These are phyloP conservation scores for Choloepus hoffmanni DNA, from an alignment of 2,113 vertebrate genomes.

Conservation along the genomic window DNA sequence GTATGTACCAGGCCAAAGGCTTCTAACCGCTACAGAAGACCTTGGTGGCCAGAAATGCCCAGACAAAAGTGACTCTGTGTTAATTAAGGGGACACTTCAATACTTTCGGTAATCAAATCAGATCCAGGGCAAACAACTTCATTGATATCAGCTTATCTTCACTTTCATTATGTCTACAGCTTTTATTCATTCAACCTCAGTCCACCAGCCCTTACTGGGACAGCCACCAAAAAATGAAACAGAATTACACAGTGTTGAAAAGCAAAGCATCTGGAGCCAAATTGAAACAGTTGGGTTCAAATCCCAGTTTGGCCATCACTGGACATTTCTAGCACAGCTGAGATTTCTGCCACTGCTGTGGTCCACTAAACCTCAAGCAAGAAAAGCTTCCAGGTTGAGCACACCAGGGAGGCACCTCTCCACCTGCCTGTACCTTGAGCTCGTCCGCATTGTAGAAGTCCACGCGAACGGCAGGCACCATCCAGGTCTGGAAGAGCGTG, in stretches of 20 bases:
- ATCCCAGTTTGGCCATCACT: not conserved
- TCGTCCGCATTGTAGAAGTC: slow-evolving; percentile 99
- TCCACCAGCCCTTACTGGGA: not conserved
- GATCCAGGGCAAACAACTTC: not conserved
- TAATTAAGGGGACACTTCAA: not conserved
- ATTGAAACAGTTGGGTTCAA: not conserved
- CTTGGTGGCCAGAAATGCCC: not conserved
- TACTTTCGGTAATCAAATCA: not conserved
- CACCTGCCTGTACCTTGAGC: slow-evolving; percentile 91
- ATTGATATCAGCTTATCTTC: fast-evolving
- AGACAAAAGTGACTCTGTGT: not conserved
- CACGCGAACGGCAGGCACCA: slow-evolving; percentile 97
- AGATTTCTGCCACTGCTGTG: not conserved
- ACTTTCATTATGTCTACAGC: too few species aligned
- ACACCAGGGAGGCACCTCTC: fast-evolving
- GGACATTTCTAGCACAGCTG: not conserved
- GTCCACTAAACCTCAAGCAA: not conserved
- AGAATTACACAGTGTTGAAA: not conserved
- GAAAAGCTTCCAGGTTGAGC: not conserved
- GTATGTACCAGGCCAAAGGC: not conserved
- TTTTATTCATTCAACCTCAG: not conserved
- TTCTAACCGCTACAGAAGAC: not conserved
- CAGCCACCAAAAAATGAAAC: not conserved
- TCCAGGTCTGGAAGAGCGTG: slow-evolving; percentile 97
- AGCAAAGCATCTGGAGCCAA: not conserved